Base-by-base conservation (phyloP, 2,113 vertebrate genomes). In the Euleptes europaea region DNA sequence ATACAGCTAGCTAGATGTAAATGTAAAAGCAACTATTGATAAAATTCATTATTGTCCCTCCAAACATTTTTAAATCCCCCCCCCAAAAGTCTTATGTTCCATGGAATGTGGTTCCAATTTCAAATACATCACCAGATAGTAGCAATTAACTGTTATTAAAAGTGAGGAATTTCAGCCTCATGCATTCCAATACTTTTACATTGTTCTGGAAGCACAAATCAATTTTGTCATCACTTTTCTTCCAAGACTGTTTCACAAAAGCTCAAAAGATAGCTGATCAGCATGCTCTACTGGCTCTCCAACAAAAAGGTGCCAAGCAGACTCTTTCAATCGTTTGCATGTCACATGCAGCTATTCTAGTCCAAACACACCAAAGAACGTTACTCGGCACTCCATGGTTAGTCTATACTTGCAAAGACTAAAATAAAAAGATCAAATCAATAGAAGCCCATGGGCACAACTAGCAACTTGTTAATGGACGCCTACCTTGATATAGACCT, bases 281-380 rank as follows among this genome's bases (percentile, higher is more conserved):
- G 78, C 73, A 87, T 2, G 23, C 82, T 47, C 0, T 0, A 14
- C 73, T 89, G 74, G 44, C 84, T 65, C 54, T 84, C 72, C 49
- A 90, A 33, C 42, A 73, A 65, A 87, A 88, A 71, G 1, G 0
- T 70, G 78, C 85, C 26, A 88, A 85, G 82, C 51, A 72, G 5
- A 54, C 21, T 72, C 31, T 47, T 81, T 88, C 78, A 88, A 76
- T 79, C 3, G 1, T 44, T 84, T 33, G 67, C 40, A 85, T 69
- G 85, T 33, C 76, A 85, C 23, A 82, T 76, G 80, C 66, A 85
- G 3, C 80, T 88, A 86, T 33, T 82, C 47, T 78, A 60, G 31
- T 84, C 38, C 75, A 82, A 80, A 83, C 78, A 4, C 2, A 69
- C 13, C 51, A 84, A 11, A 72, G 5, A 63, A 77, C 12, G 81